Base-by-base conservation (phyloP, 2,888 invertebrate species). In the Dicranocentrus wangi region DNA sequence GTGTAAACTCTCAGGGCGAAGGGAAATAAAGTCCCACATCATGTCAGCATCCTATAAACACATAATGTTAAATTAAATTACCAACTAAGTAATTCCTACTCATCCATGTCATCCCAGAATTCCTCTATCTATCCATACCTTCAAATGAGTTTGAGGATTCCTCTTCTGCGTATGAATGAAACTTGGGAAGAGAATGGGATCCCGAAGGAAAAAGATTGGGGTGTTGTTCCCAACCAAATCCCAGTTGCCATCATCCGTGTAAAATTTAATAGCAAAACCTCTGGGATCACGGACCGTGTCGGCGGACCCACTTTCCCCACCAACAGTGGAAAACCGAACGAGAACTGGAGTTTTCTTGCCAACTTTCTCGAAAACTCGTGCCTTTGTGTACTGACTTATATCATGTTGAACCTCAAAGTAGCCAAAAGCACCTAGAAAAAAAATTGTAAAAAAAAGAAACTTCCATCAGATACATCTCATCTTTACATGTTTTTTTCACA, bases 11-110 rank as follows among this genome's bases (percentile, higher is more conserved):
- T 98, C 97, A 0, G 96, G 95, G 55, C 97, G 91, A 68, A 98
- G 90, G 0, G 94, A 93, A 85, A 96, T 91, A 88, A 98, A 98
- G 89, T 98, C 98, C 97, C 98, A 98, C 88, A 97, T 96, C 95
- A 96, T 96, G 88, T 98, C 94, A 1, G 94, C 90, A 90, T 98
- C 58, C 58, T 58, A 25, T 21, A 19, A 17, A 51, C 2, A 0
- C 97, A 32, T n/a, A n/a, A n/a, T n/a, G n/a, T n/a, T n/a, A n/a
- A n/a, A n/a, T n/a, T n/a, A n/a, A n/a, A n/a, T n/a, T n/a, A n/a
- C n/a, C n/a, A n/a, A n/a, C n/a, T n/a, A n/a, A n/a, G n/a, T n/a
- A n/a, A 32, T 7, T 32, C 32, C 3, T 32, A 3, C 32, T 32
- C 32, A n/a, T 32, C 10, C 32, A 32, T 32, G 5, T 32, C 32